Base-by-base conservation (phyloP, 2,888 invertebrate genomes). In the Dryococelus australis region DNA sequence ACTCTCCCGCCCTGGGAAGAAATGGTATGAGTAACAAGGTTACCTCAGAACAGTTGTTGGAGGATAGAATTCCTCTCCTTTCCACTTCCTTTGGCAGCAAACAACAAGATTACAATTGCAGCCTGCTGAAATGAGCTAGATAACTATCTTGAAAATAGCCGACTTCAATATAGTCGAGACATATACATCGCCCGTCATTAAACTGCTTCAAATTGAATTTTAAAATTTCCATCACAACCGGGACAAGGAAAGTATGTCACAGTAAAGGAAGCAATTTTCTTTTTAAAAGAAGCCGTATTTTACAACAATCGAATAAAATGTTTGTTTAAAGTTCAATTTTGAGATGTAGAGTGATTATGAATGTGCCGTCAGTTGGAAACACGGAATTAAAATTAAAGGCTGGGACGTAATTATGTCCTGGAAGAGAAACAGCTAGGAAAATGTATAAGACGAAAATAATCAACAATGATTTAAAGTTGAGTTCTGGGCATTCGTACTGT, bases 11-110 rank as follows among this genome's bases (percentile, higher is more conserved):
- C 65, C n/a, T 20, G 6, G 47, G 51, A 8, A 65, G 65, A 65
- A 65, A 24, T 65, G 65, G 47, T 65, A 65, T 65, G 65, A 65
- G 65, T 65, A 65, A 65, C 65, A n/a, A 65, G 65, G 65, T n/a
- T 65, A n/a, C 2, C n/a, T 65, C 65, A n/a, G 20, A 65, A 65
- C 65, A 65, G 65, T n/a, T 20, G 65, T n/a, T 20, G 65, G 65
- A 65, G 65, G 20, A 65, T 65, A n/a, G 65, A 24, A 65, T 65
- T 16, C 24, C 65, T 65, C 24, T 65, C n/a, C 65, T 20, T 65
- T n/a, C 65, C 20, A 24, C n/a, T 9, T 65, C n/a, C 20, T 65
- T 65, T 65, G 65, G n/a, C 65, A n/a, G 65, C 65, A 24, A 65
- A 65, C 65, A 65, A 65, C 65, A 65, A 65, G 65, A 24, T 65